Percentiles rank a stretch among this genome's conserved stretches.
These are phyloP conservation scores for Prionace glauca DNA, from an alignment of 2,797 vertebrate genomes.

Conservation along the genomic window DNA sequence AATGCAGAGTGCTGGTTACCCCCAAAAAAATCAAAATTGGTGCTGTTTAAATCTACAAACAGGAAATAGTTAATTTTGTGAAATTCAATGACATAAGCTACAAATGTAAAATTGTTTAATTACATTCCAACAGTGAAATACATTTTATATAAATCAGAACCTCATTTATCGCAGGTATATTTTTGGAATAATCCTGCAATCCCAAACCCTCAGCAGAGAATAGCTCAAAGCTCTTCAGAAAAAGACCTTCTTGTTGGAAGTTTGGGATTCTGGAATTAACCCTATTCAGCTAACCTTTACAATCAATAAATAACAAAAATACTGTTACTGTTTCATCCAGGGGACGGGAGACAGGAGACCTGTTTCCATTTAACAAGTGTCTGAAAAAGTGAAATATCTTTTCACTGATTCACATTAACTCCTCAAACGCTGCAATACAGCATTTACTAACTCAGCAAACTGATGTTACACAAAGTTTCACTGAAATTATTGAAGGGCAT, in stretches of 20 bases:
- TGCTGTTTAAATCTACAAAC: neutral
- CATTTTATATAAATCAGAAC: constrained; percentile 7
- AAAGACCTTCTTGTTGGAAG: neutral
- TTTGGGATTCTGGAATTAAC: neutral
- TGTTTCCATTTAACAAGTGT: neutral
- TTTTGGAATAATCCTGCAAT: neutral
- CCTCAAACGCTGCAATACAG: neutral
- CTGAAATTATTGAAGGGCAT: neutral
- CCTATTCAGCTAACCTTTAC: neutral
- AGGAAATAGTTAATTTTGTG: neutral
- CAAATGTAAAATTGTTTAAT: constrained; percentile 8
- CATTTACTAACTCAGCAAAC: neutral
- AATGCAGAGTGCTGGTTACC: neutral
- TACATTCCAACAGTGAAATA: neutral
- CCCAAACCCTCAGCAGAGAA: neutral
- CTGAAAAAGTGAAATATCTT: neutral
- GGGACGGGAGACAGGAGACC: no score
- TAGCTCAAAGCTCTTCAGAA: neutral
- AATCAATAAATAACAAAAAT: neutral
- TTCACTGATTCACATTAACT: neutral
- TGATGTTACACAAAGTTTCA: neutral
- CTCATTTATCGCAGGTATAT: neutral
- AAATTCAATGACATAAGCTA: neutral
- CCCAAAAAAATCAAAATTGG: neutral
- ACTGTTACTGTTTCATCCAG: neutral